Conservation (phyloP, 2,888 invertebrate species). For the Fissipunctia ypsillon region DNA sequence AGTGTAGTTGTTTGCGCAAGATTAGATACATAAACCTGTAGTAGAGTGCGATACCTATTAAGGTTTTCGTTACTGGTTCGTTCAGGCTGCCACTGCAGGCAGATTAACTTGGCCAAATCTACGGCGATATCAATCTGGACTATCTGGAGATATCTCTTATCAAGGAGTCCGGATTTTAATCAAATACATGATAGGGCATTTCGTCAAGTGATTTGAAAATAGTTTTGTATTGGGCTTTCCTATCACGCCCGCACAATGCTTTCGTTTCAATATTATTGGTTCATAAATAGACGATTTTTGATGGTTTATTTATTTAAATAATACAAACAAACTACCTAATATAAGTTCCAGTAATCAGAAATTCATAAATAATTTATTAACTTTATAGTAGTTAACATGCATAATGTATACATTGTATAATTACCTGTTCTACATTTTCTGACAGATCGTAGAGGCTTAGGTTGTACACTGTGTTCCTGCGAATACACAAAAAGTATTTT, state of each 20-base stretch:
- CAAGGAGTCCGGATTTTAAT: conserved; percentile 49
- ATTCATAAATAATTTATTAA: not conserved
- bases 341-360: not conserved
- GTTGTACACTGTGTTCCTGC: conserved; percentile 97
- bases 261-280: not conserved
- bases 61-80: conserved; percentile 67
- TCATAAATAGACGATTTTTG: no score
- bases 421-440: conserved; percentile 94
- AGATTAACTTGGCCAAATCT: conserved; percentile 51
- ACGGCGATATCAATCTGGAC: conserved; percentile 70
- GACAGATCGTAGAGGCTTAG: conserved; percentile 96
- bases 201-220: conserved; percentile 24
- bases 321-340: not conserved
- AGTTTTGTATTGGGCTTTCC: not conserved
- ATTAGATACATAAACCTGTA: conserved; percentile 82
- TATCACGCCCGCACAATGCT: not conserved
- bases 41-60: conserved; percentile 70
- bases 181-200: conserved; percentile 45
- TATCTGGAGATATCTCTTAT: conserved; percentile 62
- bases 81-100: conserved; percentile 61
- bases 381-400: not conserved
- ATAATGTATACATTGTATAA: conserved; percentile 25
- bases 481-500: conserved; percentile 75
- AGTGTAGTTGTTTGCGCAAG: conserved; percentile 80
- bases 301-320: not conserved